Evolutionary conservation across 2,888 invertebrate genomes (phyloP).

Genomic region (Autographa pulchrina): DNA sequence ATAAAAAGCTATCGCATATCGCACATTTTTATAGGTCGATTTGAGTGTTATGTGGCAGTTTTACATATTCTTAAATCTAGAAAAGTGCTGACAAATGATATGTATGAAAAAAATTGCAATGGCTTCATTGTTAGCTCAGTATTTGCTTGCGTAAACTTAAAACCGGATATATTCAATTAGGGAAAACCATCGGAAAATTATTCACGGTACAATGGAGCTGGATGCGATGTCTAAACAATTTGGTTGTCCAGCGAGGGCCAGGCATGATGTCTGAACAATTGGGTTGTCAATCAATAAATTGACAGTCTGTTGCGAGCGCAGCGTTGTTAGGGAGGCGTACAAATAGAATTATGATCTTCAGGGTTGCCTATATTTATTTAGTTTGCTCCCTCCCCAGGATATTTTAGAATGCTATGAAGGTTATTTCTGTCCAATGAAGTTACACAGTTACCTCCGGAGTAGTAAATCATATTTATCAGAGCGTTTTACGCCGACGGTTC

Average conservation of each 20-base stretch:
- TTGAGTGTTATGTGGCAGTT: neutral
- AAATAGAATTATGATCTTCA: neutral
- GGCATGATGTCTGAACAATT: conserved; percentile 2
- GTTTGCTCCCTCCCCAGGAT: neutral
- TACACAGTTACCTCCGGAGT: too few relatives aligned
- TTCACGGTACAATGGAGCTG: neutral
- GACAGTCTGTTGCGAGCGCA: conserved; percentile 3
- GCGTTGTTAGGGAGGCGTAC: neutral
- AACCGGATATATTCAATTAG: neutral
- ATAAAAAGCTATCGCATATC: conserved; percentile 3
- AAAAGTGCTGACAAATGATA: neutral
- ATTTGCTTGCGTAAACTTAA: neutral
- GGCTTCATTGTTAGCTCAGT: neutral
- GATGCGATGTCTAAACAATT: neutral
- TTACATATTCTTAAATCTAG: neutral
- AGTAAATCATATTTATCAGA: too few relatives aligned
- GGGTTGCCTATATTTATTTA: neutral
- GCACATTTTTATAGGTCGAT: neutral
- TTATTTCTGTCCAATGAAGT: too few relatives aligned
- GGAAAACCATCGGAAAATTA: neutral
- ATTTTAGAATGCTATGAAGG: neutral
- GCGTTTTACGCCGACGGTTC: too few relatives aligned
- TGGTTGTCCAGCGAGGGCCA: neutral
- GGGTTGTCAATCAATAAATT: conserved; percentile 4
- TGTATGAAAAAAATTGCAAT: neutral